These are phyloP conservation scores for Phyllotis vaccarum DNA, from an alignment of 2,797 vertebrate species.

Conservation along the genomic window DNA sequence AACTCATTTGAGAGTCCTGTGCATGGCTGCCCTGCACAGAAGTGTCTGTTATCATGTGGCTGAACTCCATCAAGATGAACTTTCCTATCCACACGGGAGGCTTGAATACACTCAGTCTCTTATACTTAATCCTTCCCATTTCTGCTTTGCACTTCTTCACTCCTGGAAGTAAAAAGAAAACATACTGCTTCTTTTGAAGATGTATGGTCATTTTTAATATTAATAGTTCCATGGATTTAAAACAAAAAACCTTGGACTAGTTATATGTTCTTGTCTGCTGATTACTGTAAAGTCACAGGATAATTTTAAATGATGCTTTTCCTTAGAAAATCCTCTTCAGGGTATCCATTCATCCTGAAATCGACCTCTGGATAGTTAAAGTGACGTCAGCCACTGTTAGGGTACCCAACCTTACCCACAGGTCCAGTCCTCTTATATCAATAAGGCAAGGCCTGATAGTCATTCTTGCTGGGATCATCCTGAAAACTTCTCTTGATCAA, in stretches of 20 bases:
- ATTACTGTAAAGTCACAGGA: background rate
- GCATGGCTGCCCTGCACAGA: no score
- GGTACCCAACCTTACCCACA: background rate
- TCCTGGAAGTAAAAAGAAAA: background rate
- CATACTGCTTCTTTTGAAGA: background rate
- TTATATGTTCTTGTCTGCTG: background rate
- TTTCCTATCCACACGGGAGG: background rate
- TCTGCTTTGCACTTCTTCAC: background rate
- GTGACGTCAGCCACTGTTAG: background rate
- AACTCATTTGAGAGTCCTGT: background rate
- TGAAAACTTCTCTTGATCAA: background rate
- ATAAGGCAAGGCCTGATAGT: background rate
- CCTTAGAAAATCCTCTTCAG: conserved; percentile 1
- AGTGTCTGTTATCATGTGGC: background rate
- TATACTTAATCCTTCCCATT: background rate
- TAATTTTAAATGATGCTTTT: conserved; percentile 17
- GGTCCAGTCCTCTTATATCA: background rate
- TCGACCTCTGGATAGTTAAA: background rate
- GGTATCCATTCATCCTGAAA: conserved; percentile 28
- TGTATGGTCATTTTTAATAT: background rate
- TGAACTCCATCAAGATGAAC: background rate
- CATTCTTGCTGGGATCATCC: background rate
- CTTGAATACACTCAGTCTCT: background rate
- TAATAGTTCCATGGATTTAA: background rate
- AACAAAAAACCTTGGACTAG: background rate